These are phyloP conservation scores for Strix aluco DNA, from an alignment of 2,113 vertebrate species.

Conservation along the genomic window DNA sequence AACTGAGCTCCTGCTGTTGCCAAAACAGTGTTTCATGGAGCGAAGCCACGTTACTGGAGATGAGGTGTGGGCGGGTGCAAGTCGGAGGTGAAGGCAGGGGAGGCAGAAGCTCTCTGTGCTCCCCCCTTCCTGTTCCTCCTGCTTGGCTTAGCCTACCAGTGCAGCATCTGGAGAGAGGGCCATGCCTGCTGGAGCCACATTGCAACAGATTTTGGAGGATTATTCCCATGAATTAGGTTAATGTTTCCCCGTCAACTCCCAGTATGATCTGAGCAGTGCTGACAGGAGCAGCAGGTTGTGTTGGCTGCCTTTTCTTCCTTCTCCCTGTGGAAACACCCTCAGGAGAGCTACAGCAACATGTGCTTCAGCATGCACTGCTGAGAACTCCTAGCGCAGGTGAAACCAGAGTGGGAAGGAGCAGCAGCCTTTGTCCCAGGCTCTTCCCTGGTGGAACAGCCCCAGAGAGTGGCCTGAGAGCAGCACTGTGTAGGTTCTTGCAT, in stretches of 20 bases:
- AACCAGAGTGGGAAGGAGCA: not conserved
- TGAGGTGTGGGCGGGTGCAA: not conserved
- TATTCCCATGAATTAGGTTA: not conserved
- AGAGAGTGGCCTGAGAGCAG: not conserved
- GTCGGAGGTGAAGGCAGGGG: not conserved
- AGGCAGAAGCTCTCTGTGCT: not conserved
- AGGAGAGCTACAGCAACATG: rapidly evolving
- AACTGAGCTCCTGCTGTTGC: not conserved
- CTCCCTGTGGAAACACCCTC: not conserved
- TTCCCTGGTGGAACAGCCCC: not conserved
- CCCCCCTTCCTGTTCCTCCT: not conserved
- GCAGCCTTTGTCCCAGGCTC: not conserved
- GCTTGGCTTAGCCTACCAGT: not conserved
- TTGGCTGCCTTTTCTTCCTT: not conserved
- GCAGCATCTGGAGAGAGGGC: not conserved
- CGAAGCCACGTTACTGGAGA: not conserved
- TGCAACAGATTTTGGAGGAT: not conserved
- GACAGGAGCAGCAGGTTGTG: not conserved
- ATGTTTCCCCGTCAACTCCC: not conserved
- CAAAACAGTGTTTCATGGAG: not conserved
- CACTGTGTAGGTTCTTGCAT: not conserved
- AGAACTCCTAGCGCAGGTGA: not conserved
- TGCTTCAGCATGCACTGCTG: rapidly evolving
- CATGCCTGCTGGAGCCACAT: not conserved
- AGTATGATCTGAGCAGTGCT: not conserved